Evolutionary conservation across 2,888 invertebrate genomes (phyloP).

Genomic region (Caradrina clavipalpis): DNA sequence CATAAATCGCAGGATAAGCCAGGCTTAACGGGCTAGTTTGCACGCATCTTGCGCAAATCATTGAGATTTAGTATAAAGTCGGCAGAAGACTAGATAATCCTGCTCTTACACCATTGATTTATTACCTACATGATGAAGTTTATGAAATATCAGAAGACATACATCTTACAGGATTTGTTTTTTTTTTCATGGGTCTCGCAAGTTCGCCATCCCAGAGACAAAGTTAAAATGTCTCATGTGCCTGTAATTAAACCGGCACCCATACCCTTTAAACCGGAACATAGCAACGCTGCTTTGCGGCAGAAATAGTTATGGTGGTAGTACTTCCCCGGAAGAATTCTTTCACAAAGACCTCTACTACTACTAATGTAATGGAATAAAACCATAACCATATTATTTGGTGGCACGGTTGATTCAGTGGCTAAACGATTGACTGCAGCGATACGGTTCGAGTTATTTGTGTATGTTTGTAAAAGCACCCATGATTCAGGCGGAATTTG

Average conservation of each 20-base stretch:
- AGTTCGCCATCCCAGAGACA: no score
- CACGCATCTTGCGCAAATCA: slow-evolving; percentile 32
- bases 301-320: no score
- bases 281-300: no score
- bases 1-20: slow-evolving; percentile 25
- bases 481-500: no score
- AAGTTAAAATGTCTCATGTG: no score
- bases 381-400: background rate
- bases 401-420: background rate
- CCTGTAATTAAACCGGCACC: no score
- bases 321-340: no score
- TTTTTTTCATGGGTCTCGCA: no score
- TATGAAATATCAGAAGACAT: slow-evolving; percentile 1
- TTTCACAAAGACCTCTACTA: no score
- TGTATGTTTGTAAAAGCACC: no score
- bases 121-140: slow-evolving; percentile 9
- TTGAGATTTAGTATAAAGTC: slow-evolving; percentile 30
- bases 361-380: background rate
- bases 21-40: slow-evolving; percentile 29
- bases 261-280: no score
- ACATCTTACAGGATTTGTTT: background rate
- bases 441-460: background rate
- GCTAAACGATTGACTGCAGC: background rate
- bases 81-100: slow-evolving; percentile 24
- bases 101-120: slow-evolving; percentile 27